These are phyloP conservation scores for Panorpa germanica DNA, from an alignment of 2,888 invertebrate species.

Conservation along the genomic window DNA sequence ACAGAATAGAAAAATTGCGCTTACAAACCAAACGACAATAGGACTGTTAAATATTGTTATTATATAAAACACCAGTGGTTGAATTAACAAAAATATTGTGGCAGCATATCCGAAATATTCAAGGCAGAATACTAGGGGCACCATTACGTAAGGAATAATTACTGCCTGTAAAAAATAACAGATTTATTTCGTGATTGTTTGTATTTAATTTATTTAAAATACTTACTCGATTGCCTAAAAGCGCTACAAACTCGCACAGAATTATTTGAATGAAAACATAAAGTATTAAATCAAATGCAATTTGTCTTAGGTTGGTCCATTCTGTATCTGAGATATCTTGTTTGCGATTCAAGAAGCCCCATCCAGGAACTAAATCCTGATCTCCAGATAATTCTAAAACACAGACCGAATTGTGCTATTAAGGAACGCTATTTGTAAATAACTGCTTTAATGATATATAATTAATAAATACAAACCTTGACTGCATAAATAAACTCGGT, in stretches of 20 bases:
- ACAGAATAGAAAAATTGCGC: conserved; percentile 9
- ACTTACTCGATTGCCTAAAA: conserved; percentile 9
- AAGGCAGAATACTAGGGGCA: conserved; percentile 17
- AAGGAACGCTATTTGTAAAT: too few species aligned
- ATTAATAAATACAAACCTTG: conserved; percentile 11
- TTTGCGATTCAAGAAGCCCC: conserved; percentile 17
- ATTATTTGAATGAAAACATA: conserved; percentile 20
- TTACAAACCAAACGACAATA: conserved; percentile 17
- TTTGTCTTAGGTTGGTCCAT: conserved; percentile 19
- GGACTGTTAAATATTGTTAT: conserved; percentile 14
- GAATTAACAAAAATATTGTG: conserved; percentile 13
- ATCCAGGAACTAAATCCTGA: too few species aligned
- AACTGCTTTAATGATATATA: too few species aligned
- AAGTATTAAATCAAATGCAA: conserved; percentile 16
- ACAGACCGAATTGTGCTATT: too few species aligned
- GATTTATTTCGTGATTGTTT: conserved; percentile 1
- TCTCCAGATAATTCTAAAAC: too few species aligned
- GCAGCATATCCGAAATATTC: conserved; percentile 14
- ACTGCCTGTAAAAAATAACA: conserved; percentile 11
- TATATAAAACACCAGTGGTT: conserved; percentile 18
- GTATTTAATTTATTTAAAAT: too few species aligned
- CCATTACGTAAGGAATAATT: conserved; percentile 15
- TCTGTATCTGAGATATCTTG: conserved; percentile 22
- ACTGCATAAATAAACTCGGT: conserved; percentile 10
- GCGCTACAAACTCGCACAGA: conserved; percentile 13